Base-by-base conservation (phyloP, 2,113 vertebrate genomes). In the Antennarius striatus region DNA sequence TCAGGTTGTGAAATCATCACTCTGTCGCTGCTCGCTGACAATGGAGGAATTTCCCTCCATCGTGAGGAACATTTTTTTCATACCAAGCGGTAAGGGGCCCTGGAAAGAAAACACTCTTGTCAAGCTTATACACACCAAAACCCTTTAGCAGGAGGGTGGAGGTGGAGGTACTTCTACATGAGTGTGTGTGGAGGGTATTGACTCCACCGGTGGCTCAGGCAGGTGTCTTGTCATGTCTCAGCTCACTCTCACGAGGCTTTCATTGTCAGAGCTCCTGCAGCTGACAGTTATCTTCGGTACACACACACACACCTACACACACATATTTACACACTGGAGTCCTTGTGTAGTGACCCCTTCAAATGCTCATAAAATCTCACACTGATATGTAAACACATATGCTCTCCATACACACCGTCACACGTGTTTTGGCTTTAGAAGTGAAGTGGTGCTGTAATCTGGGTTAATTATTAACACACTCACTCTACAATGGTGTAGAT, bases 31-130 rank as follows among this genome's bases (percentile, higher is more conserved):
- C 74, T 79, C 28, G 39, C 76, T 82, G 77, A 85, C 81, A 87
- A 77, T 77, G 48, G 51, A 88, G 86, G 82, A 90, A 87, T 90
- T 90, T 91, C 86, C 82, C 88, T 86, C 69, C 17, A 17, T 80
- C 17, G 56, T 59, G 67, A 84, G 56, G 79, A 80, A 88, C 77
- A 83, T 90, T 85, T 86, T 81, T 76, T 72, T 77, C 85, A 91
- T 92, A 77, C 86, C 85, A 82, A 29, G 60, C 66, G 57, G 40
- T 28, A 47, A 76, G 71, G 79, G 79, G 84, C 84, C 62, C 48
- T 17, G 39, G 65, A 79, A 84, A 78, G 74, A 81, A 84, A 88
- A 83, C 67, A 71, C 58, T 69, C 65, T 17, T 16, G 49, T 81
- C 68, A 66, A 42, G 69, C 69, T 69, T 53, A n/a, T 56, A 77